Conservation (phyloP, 2,113 vertebrate species). For the Vimba vimba region DNA sequence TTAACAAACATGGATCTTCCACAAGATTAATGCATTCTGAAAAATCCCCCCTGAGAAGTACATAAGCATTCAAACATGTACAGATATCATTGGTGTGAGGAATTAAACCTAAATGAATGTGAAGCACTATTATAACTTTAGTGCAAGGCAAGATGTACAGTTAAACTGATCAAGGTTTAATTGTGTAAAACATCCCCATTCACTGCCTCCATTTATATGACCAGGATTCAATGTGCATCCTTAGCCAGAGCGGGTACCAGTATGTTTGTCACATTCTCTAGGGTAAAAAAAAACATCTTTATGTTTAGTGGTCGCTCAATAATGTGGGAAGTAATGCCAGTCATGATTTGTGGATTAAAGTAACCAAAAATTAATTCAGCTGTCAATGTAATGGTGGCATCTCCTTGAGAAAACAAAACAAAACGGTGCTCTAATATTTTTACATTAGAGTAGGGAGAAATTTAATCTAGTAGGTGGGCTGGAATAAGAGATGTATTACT, state of each 20-base stretch:
- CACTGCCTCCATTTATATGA: neutral
- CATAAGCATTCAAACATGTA: conserved; percentile 16
- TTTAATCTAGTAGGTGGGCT: neutral
- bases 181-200: neutral
- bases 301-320: conserved; percentile 1
- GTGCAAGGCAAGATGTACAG: conserved; percentile 19
- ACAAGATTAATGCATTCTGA: conserved; percentile 24
- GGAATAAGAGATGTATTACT: neutral
- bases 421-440: neutral
- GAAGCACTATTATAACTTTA: neutral
- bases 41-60: conserved; percentile 46
- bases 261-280: neutral
- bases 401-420: neutral
- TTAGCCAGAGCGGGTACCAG: neutral
- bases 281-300: neutral
- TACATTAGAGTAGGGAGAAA: neutral
- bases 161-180: neutral
- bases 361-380: neutral
- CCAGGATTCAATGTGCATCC: neutral
- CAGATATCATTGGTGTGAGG: neutral
- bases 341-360: neutral
- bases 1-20: conserved; percentile 32
- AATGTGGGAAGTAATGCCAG: neutral
- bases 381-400: neutral
- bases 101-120: neutral